These are phyloP conservation scores for Umimayanthus kanabou DNA, from an alignment of 92 coral and sea anemone species.

Conservation along the genomic window DNA sequence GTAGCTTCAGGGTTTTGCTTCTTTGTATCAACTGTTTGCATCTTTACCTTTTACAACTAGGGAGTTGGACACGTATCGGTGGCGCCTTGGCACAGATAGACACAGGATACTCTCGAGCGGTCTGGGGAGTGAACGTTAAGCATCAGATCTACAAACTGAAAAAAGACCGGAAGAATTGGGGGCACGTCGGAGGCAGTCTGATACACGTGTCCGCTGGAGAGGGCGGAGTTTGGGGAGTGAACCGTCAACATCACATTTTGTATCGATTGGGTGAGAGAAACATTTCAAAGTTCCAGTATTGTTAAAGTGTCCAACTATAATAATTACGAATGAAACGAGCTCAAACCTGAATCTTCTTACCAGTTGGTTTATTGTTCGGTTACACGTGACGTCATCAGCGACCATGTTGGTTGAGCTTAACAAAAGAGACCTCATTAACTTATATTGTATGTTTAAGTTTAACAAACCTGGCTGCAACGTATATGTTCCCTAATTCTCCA, in stretches of 20 bases:
- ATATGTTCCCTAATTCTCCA: too few relatives aligned
- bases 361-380: too few relatives aligned
- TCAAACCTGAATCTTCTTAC: too few relatives aligned
- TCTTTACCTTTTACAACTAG: background rate
- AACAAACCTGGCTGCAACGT: too few relatives aligned
- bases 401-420: too few relatives aligned
- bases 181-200: background rate
- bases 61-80: background rate
- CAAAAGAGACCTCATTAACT: too few relatives aligned
- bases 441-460: too few relatives aligned
- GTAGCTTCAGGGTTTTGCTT: too few relatives aligned
- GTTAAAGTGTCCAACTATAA: too few relatives aligned
- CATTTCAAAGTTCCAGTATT: too few relatives aligned
- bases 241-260: background rate
- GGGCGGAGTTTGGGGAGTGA: background rate
- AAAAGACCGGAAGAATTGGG: slow-evolving; percentile 8
- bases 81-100: background rate
- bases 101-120: slow-evolving; percentile 5
- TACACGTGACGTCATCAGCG: too few relatives aligned
- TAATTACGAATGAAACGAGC: too few relatives aligned
- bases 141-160: slow-evolving; percentile 8
- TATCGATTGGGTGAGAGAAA: background rate
- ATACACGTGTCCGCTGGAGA: background rate
- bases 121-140: background rate
- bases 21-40: background rate